These are phyloP conservation scores for Leucoptera coffeella DNA, from an alignment of 2,888 invertebrate species.

Conservation along the genomic window DNA sequence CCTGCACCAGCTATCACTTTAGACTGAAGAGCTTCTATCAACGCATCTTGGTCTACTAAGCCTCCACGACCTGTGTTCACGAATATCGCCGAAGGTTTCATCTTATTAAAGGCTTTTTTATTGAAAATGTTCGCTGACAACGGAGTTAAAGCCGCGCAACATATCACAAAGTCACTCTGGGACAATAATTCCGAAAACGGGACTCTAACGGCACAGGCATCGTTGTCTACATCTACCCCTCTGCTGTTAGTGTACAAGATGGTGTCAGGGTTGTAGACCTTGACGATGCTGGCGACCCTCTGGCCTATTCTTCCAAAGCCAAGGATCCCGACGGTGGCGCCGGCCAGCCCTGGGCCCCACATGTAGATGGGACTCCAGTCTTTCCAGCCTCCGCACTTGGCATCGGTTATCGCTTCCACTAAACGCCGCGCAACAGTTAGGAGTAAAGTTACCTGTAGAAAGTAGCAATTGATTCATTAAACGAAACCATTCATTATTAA, in stretches of 20 bases:
- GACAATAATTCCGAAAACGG: slow-evolving; percentile 63
- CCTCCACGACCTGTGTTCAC: slow-evolving; percentile 85
- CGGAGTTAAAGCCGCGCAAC: slow-evolving; percentile 69
- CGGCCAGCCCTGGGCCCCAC: slow-evolving; percentile 77
- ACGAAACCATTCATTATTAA: too few relatives aligned
- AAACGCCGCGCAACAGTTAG: slow-evolving; percentile 78
- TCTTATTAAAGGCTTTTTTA: slow-evolving; percentile 68
- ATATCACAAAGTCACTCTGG: slow-evolving; percentile 82
- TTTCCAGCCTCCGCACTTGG: slow-evolving; percentile 72
- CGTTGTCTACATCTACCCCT: slow-evolving; percentile 53
- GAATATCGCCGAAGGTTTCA: slow-evolving; percentile 83
- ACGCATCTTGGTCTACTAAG: slow-evolving; percentile 71
- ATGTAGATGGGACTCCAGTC: slow-evolving; percentile 89
- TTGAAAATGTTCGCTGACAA: slow-evolving; percentile 79
- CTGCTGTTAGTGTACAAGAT: slow-evolving; percentile 72
- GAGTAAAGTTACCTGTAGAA: slow-evolving; percentile 60
- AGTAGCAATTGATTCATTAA: too few relatives aligned
- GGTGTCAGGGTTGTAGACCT: slow-evolving; percentile 65
- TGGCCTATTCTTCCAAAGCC: slow-evolving; percentile 82
- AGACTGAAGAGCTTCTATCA: slow-evolving; percentile 66
- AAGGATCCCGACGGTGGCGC: slow-evolving; percentile 75
- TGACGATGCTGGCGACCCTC: slow-evolving; percentile 69
- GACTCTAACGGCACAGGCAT: slow-evolving; percentile 62
- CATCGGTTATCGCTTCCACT: slow-evolving; percentile 71
- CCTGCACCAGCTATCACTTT: slow-evolving; percentile 77